A percentile compares a stretch with the other conserved stretches of the same genome.
Evolutionary conservation across 2,888 invertebrate genomes (phyloP).

Genomic region (Agonopterix heracliana): DNA sequence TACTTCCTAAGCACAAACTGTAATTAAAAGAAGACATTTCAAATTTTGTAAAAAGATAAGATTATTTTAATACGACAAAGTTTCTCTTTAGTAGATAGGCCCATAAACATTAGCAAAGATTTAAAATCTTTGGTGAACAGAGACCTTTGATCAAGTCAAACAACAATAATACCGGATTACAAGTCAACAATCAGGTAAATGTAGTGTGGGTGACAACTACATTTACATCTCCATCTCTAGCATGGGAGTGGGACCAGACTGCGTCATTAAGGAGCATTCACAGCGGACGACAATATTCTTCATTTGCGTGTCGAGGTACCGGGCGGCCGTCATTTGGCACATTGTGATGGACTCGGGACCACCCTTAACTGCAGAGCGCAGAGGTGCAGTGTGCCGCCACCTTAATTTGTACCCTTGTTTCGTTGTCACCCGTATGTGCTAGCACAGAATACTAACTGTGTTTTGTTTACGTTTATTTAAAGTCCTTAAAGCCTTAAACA

Average conservation of each 20-base stretch:
- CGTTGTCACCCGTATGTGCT: constrained; percentile 10
- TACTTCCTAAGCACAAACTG: too few species aligned
- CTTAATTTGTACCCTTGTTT: constrained; percentile 73
- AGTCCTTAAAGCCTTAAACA: too few species aligned
- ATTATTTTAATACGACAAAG: too few species aligned
- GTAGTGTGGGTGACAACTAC: constrained; percentile 42
- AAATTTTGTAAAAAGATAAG: too few species aligned
- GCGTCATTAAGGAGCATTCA: constrained; percentile 74
- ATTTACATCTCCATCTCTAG: too few species aligned
- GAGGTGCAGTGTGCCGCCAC: constrained; percentile 52
- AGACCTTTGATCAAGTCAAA: too few species aligned
- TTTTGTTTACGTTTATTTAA: too few species aligned
- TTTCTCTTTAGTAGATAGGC: too few species aligned
- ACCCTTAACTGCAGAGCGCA: constrained; percentile 52
- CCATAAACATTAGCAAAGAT: too few species aligned
- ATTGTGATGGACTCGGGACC: constrained; percentile 54
- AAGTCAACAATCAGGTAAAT: constrained; percentile 61
- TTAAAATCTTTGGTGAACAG: too few species aligned
- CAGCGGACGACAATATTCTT: constrained; percentile 73
- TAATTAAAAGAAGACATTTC: too few species aligned
- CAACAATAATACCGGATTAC: constrained; percentile 35
- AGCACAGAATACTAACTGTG: too few species aligned
- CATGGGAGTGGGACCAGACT: constrained; percentile 14
- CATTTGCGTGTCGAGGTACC: constrained; percentile 61
- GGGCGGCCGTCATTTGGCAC: constrained; percentile 65